phyloP scores from a whole-genome alignment of 2,113 vertebrate species.

The Apteryx mantelli region DNA sequence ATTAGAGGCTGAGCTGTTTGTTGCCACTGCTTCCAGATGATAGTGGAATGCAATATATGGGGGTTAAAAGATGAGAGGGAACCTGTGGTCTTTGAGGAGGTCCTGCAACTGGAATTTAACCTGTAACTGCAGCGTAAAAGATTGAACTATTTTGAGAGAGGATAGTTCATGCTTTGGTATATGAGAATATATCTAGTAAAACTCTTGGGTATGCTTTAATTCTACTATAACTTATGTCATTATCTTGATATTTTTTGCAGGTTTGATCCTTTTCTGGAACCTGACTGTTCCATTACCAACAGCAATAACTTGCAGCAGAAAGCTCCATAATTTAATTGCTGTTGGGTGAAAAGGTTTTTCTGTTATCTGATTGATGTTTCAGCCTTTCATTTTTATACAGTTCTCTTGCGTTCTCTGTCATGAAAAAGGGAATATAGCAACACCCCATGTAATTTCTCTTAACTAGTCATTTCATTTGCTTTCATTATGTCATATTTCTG shows the following conservation, averaged over 20 bases:
- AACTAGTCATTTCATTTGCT: not conserved
- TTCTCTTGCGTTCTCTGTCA: not conserved
- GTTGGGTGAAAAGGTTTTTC: conserved; percentile 4
- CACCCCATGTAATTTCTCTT: not conserved
- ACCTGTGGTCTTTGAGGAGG: not conserved
- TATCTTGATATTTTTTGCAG: not conserved
- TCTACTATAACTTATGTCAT: not conserved
- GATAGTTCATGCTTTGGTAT: not conserved
- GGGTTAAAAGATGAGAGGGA: not conserved
- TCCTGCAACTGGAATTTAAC: not conserved
- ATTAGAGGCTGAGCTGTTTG: not conserved
- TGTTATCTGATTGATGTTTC: not conserved
- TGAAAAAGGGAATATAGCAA: not conserved
- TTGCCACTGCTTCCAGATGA: not conserved
- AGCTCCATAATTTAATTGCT: not conserved
- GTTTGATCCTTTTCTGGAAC: not conserved
- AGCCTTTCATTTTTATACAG: not conserved
- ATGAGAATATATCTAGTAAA: not conserved
- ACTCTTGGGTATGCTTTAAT: not conserved
- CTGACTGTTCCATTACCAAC: not conserved
- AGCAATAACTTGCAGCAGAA: not conserved
- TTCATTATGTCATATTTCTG: not conserved
- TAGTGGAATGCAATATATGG: not conserved
- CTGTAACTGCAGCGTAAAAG: not conserved
- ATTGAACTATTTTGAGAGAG: not conserved